These are phyloP conservation scores for Psittacara wagleri DNA, from an alignment of 2,113 vertebrate species.

Conservation along the genomic window DNA sequence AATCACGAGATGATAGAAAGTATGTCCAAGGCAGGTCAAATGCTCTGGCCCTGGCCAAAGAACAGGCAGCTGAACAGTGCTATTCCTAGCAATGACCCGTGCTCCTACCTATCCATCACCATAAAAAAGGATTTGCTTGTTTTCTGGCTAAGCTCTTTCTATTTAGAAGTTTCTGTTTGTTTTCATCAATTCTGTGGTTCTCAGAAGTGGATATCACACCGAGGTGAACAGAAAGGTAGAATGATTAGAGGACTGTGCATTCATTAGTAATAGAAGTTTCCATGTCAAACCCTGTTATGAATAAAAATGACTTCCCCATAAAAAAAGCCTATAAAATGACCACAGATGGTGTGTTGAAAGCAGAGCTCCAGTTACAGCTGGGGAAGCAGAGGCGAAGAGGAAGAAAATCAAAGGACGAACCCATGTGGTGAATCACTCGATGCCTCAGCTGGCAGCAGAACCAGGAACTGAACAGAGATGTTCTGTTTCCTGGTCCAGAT, in stretches of 20 bases:
- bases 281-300: not conserved
- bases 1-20: not conserved
- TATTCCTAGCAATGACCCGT: not conserved
- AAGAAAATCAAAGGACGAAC: not conserved
- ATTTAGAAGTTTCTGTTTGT: not conserved
- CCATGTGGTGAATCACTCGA: not conserved
- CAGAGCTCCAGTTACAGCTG: not conserved
- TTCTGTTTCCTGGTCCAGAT: not conserved
- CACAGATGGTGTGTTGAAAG: not conserved
- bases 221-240: not conserved
- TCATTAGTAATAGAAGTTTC: not conserved
- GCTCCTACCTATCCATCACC: not conserved
- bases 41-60: not conserved
- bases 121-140: not conserved
- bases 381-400: not conserved
- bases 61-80: not conserved
- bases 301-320: not conserved
- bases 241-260: not conserved
- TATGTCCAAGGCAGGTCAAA: not conserved
- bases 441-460: not conserved
- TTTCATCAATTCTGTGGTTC: not conserved
- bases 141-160: not conserved
- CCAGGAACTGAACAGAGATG: not conserved
- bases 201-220: not conserved
- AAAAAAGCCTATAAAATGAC: not conserved